Evolutionary conservation across 2,888 invertebrate species (phyloP), one percentile per base, ranked within the genome.

Genomic region (Colostygia pectinataria): DNA sequence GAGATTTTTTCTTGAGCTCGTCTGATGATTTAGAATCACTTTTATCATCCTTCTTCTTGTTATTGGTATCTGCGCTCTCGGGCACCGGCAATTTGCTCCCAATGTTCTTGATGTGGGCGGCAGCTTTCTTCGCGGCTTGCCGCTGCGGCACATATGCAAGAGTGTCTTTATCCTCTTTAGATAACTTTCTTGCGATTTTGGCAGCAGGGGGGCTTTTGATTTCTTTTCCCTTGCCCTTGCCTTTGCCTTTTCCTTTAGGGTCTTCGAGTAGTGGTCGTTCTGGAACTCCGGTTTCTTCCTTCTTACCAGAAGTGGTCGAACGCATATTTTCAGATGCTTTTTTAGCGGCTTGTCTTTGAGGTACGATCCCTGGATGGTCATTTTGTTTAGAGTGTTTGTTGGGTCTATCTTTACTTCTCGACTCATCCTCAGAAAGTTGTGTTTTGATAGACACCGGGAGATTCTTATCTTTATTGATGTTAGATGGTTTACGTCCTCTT

Each of bases 101-200:
- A 61, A 94, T 88, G 4, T 95, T 95, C 75, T 97, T 96, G 43
- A 97, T 95, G 71, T 96, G 96, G 66, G 97, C 97, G 1, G 97
- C 96, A 0, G 97, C 97, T 77, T 97, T 97, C 76, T 97, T 97
- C 7, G 97, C 97, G 0, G 97, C 97, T 81, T 97, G 96, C 52
- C 97, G 89, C 75, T 97, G 97, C 1, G 97, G 97, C 13, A 97
- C 97, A 76, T 96, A 96, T 0, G 96, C 94, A 29, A 96, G 92
- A 34, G 94, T 91, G 63, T 93, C 93, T 66, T 94, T 93, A 20
- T 93, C 93, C 2, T 94, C 94, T 70, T 93, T 94, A 1, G 80
- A 77, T 54, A 79, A 80, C 65, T 80, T 89, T 76, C 71, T 90
- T 66, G 92, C 92, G 20, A 80, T 64, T 80, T 91, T 87, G 45